Evolutionary conservation across 2,888 invertebrate species (phyloP), one percentile per base, ranked within the genome.

Genomic region (Lampropteryx suffumata): DNA sequence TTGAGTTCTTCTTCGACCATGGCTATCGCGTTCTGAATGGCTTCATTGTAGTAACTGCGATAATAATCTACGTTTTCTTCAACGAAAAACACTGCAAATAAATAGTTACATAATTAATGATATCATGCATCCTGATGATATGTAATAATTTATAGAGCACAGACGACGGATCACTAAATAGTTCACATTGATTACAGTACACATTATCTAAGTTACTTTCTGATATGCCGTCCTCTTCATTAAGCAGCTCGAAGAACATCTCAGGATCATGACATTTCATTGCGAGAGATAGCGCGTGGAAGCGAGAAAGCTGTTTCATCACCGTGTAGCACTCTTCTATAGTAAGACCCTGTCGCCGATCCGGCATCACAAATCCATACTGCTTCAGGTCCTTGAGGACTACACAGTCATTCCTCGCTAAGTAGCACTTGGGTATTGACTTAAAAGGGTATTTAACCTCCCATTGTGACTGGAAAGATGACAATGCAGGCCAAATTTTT

Each of bases 11-110:
- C 79, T 49, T 82, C 84, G 2, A 94, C 94, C 93, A 94, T 94
- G 9, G 90, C 82, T 12, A 94, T 83, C 1, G 94, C 94, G 64
- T 94, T 94, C 40, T 86, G 86, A 0, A 92, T 92, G 0, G 94
- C 92, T 40, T 92, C 92, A 2, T 90, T 90, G 62, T 94, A 95
- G 68, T 95, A 95, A 49, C 92, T 92, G 56, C 92, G 91, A 68
- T 94, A 95, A 90, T 94, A 94, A 41, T 92, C 92, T 52, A 92
- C 91, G 67, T 95, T 94, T 62, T 94, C 93, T 39, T 90, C 77
- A 30, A 92, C 89, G 70, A 93, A 95, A 50, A 94, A 84, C 0
- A 92, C 93, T 85, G 65, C 0, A 71, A 71, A 32, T 26, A 2
- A 45, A 33, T 7, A 30, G 11, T 11, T 5, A 30, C 5, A 12